Evolutionary conservation across 2,888 invertebrate genomes (phyloP).

Genomic region (Agrotis segetum): DNA sequence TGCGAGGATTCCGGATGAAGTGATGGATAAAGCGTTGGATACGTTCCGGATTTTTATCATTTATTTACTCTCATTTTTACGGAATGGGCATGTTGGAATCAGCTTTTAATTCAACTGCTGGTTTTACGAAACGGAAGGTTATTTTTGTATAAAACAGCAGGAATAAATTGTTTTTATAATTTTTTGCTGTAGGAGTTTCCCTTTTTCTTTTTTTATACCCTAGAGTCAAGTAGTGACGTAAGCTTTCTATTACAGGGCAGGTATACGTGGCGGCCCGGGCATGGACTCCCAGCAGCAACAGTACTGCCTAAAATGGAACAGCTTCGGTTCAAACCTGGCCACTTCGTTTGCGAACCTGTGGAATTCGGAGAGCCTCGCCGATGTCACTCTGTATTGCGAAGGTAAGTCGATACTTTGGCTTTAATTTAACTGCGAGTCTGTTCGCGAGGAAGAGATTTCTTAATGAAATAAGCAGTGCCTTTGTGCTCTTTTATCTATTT

Average conservation of each 20-base stretch:
- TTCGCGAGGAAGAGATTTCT: no score
- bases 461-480: no score
- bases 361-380: constrained; percentile 97
- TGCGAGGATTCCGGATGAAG: constrained; percentile 8
- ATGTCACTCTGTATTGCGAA: constrained; percentile 98
- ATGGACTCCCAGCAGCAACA: constrained; percentile 99
- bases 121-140: background rate
- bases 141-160: background rate
- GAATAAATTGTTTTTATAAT: background rate
- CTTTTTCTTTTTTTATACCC: background rate
- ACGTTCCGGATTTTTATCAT: constrained; percentile 16
- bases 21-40: constrained; percentile 30
- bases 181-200: background rate
- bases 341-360: constrained; percentile 97
- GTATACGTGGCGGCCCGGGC: constrained; percentile 94
- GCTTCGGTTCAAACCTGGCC: constrained; percentile 98
- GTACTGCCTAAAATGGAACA: constrained; percentile 99
- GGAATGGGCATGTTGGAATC: constrained; percentile 4
- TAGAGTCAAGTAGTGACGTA: constrained; percentile 32
- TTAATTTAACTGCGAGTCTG: no score
- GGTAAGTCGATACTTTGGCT: constrained; percentile 91
- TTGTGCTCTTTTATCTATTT: no score
- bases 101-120: constrained; percentile 16
- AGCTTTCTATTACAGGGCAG: constrained; percentile 90
- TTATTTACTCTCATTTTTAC: constrained; percentile 18